Percentiles rank a stretch among this genome's conserved stretches.
Evolutionary conservation across 2,888 invertebrate genomes (phyloP).

Genomic region (Cenopis cana): DNA sequence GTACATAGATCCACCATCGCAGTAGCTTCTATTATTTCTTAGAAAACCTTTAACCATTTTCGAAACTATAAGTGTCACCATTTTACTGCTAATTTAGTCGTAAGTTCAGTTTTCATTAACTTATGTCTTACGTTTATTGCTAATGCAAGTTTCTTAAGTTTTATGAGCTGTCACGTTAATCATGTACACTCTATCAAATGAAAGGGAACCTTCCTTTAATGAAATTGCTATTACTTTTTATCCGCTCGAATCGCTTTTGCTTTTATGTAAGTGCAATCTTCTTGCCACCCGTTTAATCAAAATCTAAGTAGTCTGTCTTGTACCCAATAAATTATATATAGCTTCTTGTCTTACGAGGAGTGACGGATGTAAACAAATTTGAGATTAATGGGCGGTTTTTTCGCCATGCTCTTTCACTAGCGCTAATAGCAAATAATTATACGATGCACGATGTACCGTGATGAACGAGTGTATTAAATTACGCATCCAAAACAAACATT

Average conservation of each 20-base stretch:
- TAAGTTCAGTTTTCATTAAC: not conserved
- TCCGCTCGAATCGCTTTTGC: not conserved
- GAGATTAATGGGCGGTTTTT: conserved; percentile 36
- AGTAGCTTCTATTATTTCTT: no score
- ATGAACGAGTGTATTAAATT: not conserved
- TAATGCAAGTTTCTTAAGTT: not conserved
- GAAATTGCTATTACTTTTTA: conserved; percentile 4
- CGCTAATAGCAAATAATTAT: conserved; percentile 9
- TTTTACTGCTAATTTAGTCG: conserved; percentile 2
- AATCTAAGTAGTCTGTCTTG: conserved; percentile 34
- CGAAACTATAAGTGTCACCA: not conserved
- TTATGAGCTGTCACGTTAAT: conserved; percentile 4
- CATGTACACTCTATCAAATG: not conserved
- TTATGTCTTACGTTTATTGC: conserved; percentile 2
- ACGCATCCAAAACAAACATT: not conserved
- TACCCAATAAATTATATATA: conserved; percentile 37
- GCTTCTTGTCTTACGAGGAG: conserved; percentile 39
- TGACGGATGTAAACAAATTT: conserved; percentile 40
- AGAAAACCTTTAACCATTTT: not conserved
- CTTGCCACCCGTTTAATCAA: conserved; percentile 31
- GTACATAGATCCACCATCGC: no score
- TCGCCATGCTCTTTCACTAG: conserved; percentile 17
- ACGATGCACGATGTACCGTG: not conserved
- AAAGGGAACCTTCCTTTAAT: not conserved
- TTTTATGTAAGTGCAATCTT: conserved; percentile 37